Conservation (phyloP, 2,797 vertebrate genomes). For the Cephalopachus bancanus region DNA sequence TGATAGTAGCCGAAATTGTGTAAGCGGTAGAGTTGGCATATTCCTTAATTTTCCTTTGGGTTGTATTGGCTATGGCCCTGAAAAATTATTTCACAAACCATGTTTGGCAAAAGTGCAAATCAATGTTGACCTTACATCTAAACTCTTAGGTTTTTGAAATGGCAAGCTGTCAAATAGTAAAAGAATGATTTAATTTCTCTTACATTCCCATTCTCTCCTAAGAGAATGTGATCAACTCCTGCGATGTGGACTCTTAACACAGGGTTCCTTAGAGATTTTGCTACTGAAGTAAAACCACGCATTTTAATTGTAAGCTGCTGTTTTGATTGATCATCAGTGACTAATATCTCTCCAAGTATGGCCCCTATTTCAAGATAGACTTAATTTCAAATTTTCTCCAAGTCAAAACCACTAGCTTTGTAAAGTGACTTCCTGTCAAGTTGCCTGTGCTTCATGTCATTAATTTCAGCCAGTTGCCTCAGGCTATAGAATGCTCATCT, state of each 20-base stretch:
- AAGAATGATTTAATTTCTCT: slow-evolving; percentile 2
- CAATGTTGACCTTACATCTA: not conserved
- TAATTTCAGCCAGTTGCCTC: slow-evolving; percentile 53
- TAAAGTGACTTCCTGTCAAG: slow-evolving; percentile 16
- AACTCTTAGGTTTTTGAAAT: slow-evolving; percentile 39
- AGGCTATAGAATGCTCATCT: not conserved
- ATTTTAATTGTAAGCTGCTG: slow-evolving; percentile 57
- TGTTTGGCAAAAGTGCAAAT: not conserved
- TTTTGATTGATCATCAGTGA: slow-evolving; percentile 60
- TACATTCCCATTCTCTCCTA: not conserved
- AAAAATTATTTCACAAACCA: not conserved
- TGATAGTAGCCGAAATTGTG: not conserved
- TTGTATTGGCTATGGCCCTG: not conserved
- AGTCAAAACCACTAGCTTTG: not conserved
- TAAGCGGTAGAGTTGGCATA: not conserved
- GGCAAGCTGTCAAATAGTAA: not conserved
- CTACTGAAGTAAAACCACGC: slow-evolving; percentile 24
- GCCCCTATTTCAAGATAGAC: not conserved
- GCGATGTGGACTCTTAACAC: slow-evolving; percentile 23
- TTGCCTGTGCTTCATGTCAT: not conserved
- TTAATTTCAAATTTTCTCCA: slow-evolving; percentile 68
- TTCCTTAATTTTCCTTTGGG: not conserved
- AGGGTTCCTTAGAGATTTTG: slow-evolving; percentile 42
- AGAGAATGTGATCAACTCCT: not conserved
- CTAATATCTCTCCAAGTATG: slow-evolving; percentile 45